Conservation (phyloP, 1,140 invertebrate species). For the Magallana ariakensis region DNA sequence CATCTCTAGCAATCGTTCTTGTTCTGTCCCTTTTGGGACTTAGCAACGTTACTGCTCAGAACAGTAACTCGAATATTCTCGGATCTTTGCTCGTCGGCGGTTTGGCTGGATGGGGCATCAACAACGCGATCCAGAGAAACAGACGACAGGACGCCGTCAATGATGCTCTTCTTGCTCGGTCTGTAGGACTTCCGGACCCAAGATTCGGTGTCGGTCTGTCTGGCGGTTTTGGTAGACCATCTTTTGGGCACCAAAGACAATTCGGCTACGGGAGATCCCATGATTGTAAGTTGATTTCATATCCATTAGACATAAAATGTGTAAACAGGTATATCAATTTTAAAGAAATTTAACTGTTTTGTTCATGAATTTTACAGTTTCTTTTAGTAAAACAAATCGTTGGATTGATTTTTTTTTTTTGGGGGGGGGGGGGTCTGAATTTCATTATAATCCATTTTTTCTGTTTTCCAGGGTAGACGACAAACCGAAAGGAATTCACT, state of each 20-base stretch:
- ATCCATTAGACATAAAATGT: no score
- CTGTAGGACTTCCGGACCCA: background rate
- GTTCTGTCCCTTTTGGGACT: conserved; percentile 1
- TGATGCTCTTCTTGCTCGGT: background rate
- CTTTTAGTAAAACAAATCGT: no score
- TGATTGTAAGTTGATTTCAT: background rate
- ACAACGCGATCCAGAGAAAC: background rate
- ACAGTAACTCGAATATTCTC: background rate
- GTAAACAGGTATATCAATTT: no score
- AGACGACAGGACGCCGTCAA: background rate
- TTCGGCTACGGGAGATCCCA: background rate
- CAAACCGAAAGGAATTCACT: no score
- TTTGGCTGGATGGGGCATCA: background rate
- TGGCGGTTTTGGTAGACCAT: background rate
- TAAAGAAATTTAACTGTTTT: no score
- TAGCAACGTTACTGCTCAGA: background rate
- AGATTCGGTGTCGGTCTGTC: background rate
- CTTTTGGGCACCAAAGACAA: background rate
- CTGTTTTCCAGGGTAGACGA: no score
- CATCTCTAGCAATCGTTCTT: background rate
- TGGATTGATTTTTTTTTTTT: no score
- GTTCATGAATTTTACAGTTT: no score
- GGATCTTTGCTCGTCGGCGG: background rate
- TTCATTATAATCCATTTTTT: no score
- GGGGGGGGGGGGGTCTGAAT: no score